Base-by-base conservation (phyloP, 2,888 invertebrate genomes). In the Rhorus exstirpatorius region DNA sequence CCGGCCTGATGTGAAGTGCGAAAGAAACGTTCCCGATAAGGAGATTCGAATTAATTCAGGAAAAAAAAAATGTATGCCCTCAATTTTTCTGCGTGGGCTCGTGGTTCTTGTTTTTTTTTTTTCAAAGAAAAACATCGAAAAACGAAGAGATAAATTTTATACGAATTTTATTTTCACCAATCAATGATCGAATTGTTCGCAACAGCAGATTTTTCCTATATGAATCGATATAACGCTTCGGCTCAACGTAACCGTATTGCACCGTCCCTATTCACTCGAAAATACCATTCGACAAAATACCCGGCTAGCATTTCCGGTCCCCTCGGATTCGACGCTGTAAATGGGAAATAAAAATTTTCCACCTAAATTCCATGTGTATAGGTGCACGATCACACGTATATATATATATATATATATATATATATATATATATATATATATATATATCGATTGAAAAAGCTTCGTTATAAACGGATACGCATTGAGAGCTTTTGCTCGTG, bases 131-230 rank as follows among this genome's bases (percentile, higher is more conserved):
- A 24, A 63, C 17, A 17, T 26, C 26, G 19, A 44, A 24, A 24
- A 14, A 1, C 8, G n/a, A 12, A 21, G 21, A 0, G 14, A 68
- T 75, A 65, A 63, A 21, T 38, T 49, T 26, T 65, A 8, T 41
- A 49, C 51, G 51, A 67, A 72, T 67, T 72, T 41, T 76, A 71
- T 72, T 41, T 76, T 76, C 65, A 41, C 76, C 76, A 76, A 81
- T 81, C 76, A 81, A 81, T 76, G 71, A 81, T 65, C 71, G 65
- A 31, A 81, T 76, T 81, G 80, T 81, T 44, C 49, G 76, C 65
- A 71, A 74, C 74, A 68, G 74, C 74, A 53, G 53, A 31, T 72
- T 76, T 72, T 76, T 71, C 70, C 26, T 26, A 14, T 24, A 24
- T 31, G 49, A 8, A 63, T 31, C 55, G 26, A 38, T 49, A 38